Evolutionary conservation across 2,797 vertebrate species (phyloP), one percentile per base, ranked within the genome.

Genomic region (Poeciliopsis turneri): DNA sequence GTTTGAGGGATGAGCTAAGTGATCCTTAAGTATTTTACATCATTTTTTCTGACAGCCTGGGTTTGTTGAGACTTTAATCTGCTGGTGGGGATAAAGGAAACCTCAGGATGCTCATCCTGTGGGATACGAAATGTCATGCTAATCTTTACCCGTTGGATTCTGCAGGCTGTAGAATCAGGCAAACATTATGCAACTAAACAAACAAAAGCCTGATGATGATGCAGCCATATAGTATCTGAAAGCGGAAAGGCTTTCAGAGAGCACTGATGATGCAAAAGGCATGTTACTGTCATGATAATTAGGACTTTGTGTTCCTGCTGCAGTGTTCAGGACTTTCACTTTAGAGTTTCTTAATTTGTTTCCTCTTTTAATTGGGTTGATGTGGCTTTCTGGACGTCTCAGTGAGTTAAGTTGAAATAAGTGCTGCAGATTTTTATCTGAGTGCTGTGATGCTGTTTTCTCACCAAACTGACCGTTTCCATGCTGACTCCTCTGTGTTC

Each of bases 391-490:
- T 30, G 25, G 53, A 53, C 11, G 10, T 59, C 41, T 72, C 66
- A 74, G 47, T 75, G 43, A 79, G 61, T 75, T 78, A 59, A 81
- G 61, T 55, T 10, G 36, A 80, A 85, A 86, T 76, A 76, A 83
- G 57, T 47, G 39, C 64, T 73, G 53, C 46, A 75, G 87, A 90
- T 86, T 80, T 83, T 78, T 75, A 78, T 55, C 59, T 66, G 74
- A 79, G 87, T 83, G 84, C 77, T 39, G 78, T 59, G 77, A 84
- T 73, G 70, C 82, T 73, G 77, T 66, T 51, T 72, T 55, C 75
- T 77, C 74, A 72, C 57, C 49, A 81, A 36, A 80, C 47, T 57
- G 76, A 7, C 8, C 61, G 1, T 80, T 79, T 75, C 39, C 55
- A 53, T 51, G 8, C 76, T 33, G 46, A 72, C 30, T 73, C 12